Evolutionary conservation across 2,888 invertebrate genomes (phyloP).

Genomic region (Athalia cordata): DNA sequence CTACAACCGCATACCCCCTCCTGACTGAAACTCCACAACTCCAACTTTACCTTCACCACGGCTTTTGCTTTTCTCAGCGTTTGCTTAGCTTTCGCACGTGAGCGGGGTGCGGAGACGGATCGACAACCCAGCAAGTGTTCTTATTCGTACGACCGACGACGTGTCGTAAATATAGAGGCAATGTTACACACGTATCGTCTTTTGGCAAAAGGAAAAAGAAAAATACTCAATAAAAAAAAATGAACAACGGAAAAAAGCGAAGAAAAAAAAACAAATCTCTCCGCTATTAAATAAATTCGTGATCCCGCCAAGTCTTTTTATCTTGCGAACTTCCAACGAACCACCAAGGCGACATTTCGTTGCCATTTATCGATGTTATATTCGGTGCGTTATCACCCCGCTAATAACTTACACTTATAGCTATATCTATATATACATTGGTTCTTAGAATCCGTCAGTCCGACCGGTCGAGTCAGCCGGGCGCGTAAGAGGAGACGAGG

Average conservation of each 20-base stretch:
- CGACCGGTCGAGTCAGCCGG: constrained; percentile 37
- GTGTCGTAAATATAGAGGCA: constrained; percentile 29
- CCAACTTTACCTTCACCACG: constrained; percentile 25
- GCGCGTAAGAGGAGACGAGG: constrained; percentile 34
- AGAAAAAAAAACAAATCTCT: no score
- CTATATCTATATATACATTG: no score
- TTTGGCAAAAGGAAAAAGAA: background rate
- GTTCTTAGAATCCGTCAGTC: background rate
- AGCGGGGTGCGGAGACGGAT: constrained; percentile 38
- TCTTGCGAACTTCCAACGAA: no score
- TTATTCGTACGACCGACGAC: constrained; percentile 20
- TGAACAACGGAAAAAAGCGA: no score
- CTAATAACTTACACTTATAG: no score
- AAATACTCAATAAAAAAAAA: background rate
- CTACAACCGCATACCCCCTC: no score
- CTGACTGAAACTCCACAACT: constrained; percentile 5
- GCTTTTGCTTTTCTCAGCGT: constrained; percentile 41
- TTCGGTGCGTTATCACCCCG: no score
- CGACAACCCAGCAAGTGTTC: constrained; percentile 32
- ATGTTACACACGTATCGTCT: background rate
- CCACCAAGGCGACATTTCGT: no score
- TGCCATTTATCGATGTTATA: no score
- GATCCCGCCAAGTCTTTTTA: no score
- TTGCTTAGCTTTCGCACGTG: constrained; percentile 41
- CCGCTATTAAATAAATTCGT: no score